Evolutionary conservation across 2,888 invertebrate genomes (phyloP), one percentile per base, ranked within the genome.

Genomic region (Melanostoma scalare): DNA sequence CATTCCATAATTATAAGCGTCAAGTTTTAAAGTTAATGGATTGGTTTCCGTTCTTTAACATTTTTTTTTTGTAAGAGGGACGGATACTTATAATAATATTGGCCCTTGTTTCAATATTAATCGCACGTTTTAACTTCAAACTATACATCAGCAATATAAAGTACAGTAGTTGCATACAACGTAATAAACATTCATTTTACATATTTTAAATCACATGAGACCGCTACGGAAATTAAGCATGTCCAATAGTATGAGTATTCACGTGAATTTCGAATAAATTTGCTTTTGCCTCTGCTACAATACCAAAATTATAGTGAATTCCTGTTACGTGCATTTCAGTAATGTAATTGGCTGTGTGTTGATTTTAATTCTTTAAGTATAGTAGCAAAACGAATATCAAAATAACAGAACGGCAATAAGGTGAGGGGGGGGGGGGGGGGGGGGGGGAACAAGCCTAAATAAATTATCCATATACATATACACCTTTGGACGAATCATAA

Each of bases 311-410:
- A 55, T 67, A 74, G 79, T 71, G 71, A 74, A 78, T 58, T 36
- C 75, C 56, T 50, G 9, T 38, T 71, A 60, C 71, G 60, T 79
- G 74, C 67, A 38, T 73, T 46, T 69, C 60, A 65, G 67, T 79
- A 79, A 60, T 61, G 58, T 75, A 78, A 74, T 82, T 78, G 82
- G 69, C 56, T 74, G 77, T 61, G 82, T 77, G 71, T 79, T 84
- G 79, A 84, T 67, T 79, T 84, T 79, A 75, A 79, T 65, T 61
- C 79, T 72, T 65, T 56, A 30, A 67, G 38, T 71, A 65, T 42
- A 10, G 38, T 65, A 71, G 61, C 71, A 67, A 48, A 50, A 60
- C 48, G 68, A 77, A 73, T 78, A 71, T 50, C 56, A 65, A 69
- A 40, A 46, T 50, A 56, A 42, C 65, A 33, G 63, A 58, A 31